Evolutionary conservation across 2,888 invertebrate species (phyloP).

Genomic region (Acronicta psi): DNA sequence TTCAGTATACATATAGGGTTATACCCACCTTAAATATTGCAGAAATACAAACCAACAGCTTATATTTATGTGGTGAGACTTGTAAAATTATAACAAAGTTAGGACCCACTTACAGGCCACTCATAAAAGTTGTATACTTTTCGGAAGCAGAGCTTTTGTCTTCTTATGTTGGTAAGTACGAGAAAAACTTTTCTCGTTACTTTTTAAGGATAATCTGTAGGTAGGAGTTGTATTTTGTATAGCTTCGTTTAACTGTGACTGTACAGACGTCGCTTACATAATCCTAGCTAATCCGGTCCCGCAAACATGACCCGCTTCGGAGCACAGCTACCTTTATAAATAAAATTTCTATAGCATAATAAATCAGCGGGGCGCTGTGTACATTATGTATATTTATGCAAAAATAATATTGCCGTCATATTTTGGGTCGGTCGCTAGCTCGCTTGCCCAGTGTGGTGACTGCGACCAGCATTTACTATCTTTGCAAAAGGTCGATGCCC

Average conservation of each 20-base stretch:
- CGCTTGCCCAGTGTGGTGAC: slow-evolving; percentile 17
- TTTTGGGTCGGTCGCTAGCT: slow-evolving; percentile 21
- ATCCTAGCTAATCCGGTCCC: slow-evolving; percentile 47
- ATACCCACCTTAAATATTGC: too few relatives aligned
- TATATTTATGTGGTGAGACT: slow-evolving; percentile 30
- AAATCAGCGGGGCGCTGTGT: slow-evolving; percentile 32
- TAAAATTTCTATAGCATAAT: slow-evolving; percentile 40
- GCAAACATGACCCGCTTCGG: slow-evolving; percentile 46
- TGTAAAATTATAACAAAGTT: slow-evolving; percentile 42
- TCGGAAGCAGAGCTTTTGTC: slow-evolving; percentile 39
- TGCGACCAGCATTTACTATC: slow-evolving; percentile 21
- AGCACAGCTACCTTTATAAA: slow-evolving; percentile 46
- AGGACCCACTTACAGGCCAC: slow-evolving; percentile 36
- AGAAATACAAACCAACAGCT: too few relatives aligned
- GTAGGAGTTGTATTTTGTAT: slow-evolving; percentile 29
- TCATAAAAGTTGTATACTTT: slow-evolving; percentile 46
- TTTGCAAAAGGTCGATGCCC: slow-evolving; percentile 29
- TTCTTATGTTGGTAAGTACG: slow-evolving; percentile 38
- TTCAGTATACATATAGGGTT: too few relatives aligned
- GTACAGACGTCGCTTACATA: slow-evolving; percentile 47
- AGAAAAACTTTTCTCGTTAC: slow-evolving; percentile 31
- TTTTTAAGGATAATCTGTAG: slow-evolving; percentile 16
- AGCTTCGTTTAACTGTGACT: slow-evolving; percentile 33
- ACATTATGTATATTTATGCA: slow-evolving; percentile 48
- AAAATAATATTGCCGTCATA: slow-evolving; percentile 39